Conservation (phyloP, 2,888 invertebrate genomes). For the Pristionchus exspectatus region DNA sequence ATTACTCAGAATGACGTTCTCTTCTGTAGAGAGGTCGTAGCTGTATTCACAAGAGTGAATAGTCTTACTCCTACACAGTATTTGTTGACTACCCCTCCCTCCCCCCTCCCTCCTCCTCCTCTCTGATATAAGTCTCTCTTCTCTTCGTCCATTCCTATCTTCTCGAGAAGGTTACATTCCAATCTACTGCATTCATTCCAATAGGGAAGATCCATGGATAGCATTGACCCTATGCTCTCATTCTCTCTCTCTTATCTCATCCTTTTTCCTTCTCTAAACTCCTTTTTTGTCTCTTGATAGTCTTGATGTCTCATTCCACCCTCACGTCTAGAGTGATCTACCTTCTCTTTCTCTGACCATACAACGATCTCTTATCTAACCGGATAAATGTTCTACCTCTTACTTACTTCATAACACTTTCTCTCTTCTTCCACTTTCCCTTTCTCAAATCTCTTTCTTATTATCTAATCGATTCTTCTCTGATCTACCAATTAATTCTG, state of each 20-base stretch:
- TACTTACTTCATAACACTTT: slow-evolving; percentile 26
- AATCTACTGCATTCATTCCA: slow-evolving; percentile 18
- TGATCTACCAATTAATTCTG: slow-evolving; percentile 28
- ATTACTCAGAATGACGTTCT: not conserved
- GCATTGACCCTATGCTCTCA: slow-evolving; percentile 24
- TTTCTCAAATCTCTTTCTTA: not conserved
- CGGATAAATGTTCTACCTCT: slow-evolving; percentile 21
- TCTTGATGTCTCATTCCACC: not conserved
- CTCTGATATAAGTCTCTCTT: slow-evolving; percentile 20
- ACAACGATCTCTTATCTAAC: slow-evolving; percentile 17
- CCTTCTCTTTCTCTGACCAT: slow-evolving; percentile 17
- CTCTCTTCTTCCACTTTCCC: slow-evolving; percentile 24
- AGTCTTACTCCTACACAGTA: slow-evolving; percentile 36
- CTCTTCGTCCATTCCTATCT: not conserved
- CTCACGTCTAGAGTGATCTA: not conserved
- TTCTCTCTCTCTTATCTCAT: slow-evolving; percentile 12
- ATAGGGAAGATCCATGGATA: not conserved
- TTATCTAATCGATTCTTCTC: not conserved
- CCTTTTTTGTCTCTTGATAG: not conserved
- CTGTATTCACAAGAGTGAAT: slow-evolving; percentile 5
- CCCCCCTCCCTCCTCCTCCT: not conserved
- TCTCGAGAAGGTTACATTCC: slow-evolving; percentile 34
- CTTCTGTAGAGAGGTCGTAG: slow-evolving; percentile 2
- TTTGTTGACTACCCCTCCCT: slow-evolving; percentile 2
- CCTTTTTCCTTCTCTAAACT: not conserved